Conservation (phyloP, 2,797 vertebrate genomes). For the Apodemus agrarius region DNA sequence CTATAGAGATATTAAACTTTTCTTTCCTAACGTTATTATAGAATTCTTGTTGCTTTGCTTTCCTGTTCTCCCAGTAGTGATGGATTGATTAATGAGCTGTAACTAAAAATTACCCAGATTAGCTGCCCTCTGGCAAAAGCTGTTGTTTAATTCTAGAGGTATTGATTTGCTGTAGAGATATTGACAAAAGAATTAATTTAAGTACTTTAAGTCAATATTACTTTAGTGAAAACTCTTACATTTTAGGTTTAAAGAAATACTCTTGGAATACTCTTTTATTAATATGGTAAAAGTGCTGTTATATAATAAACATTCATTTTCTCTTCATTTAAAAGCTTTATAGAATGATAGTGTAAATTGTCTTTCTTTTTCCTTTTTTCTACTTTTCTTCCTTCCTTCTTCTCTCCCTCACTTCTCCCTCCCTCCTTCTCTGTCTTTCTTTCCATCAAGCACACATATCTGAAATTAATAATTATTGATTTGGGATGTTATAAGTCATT, state of each 20-base stretch:
- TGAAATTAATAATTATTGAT: slow-evolving; percentile 80
- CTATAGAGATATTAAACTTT: slow-evolving; percentile 46
- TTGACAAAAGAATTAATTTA: slow-evolving; percentile 90
- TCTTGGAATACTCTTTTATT: slow-evolving; percentile 79
- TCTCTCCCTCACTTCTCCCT: slow-evolving; percentile 52
- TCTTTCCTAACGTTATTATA: slow-evolving; percentile 48
- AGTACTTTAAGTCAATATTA: slow-evolving; percentile 89
- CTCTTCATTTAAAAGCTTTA: slow-evolving; percentile 68
- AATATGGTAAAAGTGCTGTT: slow-evolving; percentile 75
- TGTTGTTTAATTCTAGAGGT: slow-evolving; percentile 87
- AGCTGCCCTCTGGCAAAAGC: slow-evolving; percentile 86
- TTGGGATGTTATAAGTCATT: slow-evolving; percentile 55
- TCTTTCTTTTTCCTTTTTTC: slow-evolving; percentile 51
- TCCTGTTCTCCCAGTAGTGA: slow-evolving; percentile 71
- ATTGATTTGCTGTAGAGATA: slow-evolving; percentile 89
- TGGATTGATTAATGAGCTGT: slow-evolving; percentile 84
- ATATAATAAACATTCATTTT: slow-evolving; percentile 64
- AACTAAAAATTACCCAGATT: slow-evolving; percentile 83
- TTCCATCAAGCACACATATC: slow-evolving; percentile 64
- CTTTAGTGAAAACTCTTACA: slow-evolving; percentile 85
- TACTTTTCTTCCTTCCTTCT: neutral
- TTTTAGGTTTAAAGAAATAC: slow-evolving; percentile 84
- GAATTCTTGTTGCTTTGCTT: slow-evolving; percentile 58
- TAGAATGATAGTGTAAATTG: neutral
- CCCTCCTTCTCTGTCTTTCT: neutral